Percentiles rank a stretch among this genome's conserved stretches.
Conservation (phyloP, 2,888 invertebrate species). For the Euzophera pinguis region DNA sequence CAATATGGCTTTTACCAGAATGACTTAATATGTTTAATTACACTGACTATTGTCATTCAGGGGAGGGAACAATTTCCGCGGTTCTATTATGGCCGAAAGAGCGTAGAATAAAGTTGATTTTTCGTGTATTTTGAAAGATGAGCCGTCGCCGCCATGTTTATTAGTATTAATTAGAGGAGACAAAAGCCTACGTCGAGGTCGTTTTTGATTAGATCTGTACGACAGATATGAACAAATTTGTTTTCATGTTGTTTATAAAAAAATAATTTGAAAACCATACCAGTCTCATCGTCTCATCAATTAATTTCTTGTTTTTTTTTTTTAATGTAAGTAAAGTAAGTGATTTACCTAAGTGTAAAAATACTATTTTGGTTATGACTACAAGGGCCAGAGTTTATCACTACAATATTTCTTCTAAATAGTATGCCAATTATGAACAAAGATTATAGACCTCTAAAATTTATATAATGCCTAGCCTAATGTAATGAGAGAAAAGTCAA, state of each 20-base stretch:
- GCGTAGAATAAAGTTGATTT: slow-evolving; percentile 14
- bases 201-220: neutral
- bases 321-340: no score
- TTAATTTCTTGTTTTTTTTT: no score
- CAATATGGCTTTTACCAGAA: no score
- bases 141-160: slow-evolving; percentile 2
- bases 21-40: slow-evolving; percentile 22
- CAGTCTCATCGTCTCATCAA: no score
- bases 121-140: slow-evolving; percentile 5
- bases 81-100: slow-evolving; percentile 10
- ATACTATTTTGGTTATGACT: no score
- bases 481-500: no score
- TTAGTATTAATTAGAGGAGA: neutral
- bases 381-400: no score
- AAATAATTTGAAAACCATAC: neutral
- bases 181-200: neutral
- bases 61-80: slow-evolving; percentile 18
- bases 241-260: neutral
- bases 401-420: no score
- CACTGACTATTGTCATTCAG: slow-evolving; percentile 21
- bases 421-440: no score
- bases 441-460: no score
- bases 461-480: no score
- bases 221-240: neutral
- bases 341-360: no score